Evolutionary conservation across 2,888 invertebrate species (phyloP).

Genomic region (Dexiosoma caninum): DNA sequence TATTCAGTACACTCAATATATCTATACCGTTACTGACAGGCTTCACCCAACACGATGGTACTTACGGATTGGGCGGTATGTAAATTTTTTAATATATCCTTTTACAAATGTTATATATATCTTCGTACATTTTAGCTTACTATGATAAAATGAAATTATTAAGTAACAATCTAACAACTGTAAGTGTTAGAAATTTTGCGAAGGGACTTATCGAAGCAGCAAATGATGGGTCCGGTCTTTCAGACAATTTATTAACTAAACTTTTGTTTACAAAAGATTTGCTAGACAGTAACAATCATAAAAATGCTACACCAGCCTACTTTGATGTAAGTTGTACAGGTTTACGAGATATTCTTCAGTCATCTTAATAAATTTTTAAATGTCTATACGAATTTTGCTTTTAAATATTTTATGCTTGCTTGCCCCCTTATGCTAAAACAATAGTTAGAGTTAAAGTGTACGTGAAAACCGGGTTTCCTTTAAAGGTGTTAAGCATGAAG

Average conservation of each 20-base stretch:
- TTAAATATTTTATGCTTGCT: no score
- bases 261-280: slow-evolving; percentile 75
- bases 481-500: no score
- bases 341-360: no score
- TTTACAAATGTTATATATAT: no score
- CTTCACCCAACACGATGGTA: slow-evolving; percentile 78
- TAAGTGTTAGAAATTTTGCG: slow-evolving; percentile 69
- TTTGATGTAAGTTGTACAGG: slow-evolving; percentile 79
- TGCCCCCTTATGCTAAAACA: no score
- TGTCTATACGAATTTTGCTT: no score
- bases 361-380: no score
- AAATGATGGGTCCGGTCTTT: slow-evolving; percentile 67
- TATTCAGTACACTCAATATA: slow-evolving; percentile 68
- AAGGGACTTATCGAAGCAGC: slow-evolving; percentile 65
- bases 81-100: no score
- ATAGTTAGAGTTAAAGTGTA: no score
- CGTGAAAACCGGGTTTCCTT: no score
- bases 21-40: slow-evolving; percentile 77
- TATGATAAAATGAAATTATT: slow-evolving; percentile 64
- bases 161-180: slow-evolving; percentile 55
- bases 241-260: slow-evolving; percentile 75
- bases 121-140: slow-evolving; percentile 48
- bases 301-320: slow-evolving; percentile 77
- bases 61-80: slow-evolving; percentile 77
- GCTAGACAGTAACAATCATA: slow-evolving; percentile 76